These are phyloP conservation scores for Poeciliopsis retropinna DNA, from an alignment of 2,113 vertebrate species.

Conservation along the genomic window DNA sequence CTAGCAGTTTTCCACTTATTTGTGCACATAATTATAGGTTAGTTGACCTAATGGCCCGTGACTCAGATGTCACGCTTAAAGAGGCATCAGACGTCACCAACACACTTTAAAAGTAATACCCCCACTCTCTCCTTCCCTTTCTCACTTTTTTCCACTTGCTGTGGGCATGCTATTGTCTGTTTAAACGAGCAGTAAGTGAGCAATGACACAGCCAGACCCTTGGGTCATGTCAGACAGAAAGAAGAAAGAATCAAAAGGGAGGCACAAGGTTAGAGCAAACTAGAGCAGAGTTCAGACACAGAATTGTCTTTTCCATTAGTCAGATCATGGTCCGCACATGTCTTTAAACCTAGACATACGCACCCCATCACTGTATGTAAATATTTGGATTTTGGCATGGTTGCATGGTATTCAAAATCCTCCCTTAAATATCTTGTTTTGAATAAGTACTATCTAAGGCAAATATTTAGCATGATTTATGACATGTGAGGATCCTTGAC, in stretches of 20 bases:
- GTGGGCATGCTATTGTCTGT: constrained; percentile 27
- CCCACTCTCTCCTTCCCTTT: constrained; percentile 20
- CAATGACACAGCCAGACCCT: constrained; percentile 43
- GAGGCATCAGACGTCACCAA: constrained; percentile 44
- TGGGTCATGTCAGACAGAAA: constrained; percentile 44
- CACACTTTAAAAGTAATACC: constrained; percentile 65
- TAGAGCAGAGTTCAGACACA: constrained; percentile 35
- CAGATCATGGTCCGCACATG: constrained; percentile 33
- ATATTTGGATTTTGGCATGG: constrained; percentile 70
- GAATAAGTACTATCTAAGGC: constrained; percentile 49
- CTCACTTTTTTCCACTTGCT: constrained; percentile 41
- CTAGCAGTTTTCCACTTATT: constrained; percentile 71
- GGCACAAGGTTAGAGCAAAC: constrained; percentile 38
- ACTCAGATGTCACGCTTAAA: constrained; percentile 65
- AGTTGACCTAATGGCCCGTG: constrained; percentile 59
- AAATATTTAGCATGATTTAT: constrained; percentile 50
- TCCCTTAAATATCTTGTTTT: constrained; percentile 69
- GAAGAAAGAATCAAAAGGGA: constrained; percentile 29
- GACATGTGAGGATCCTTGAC: constrained; percentile 40
- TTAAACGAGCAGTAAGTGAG: constrained; percentile 51
- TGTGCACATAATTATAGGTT: constrained; percentile 69
- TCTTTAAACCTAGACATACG: constrained; percentile 57
- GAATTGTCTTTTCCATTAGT: constrained; percentile 51
- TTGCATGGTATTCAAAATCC: constrained; percentile 66
- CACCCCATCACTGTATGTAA: constrained; percentile 73